Percentiles rank a stretch among this genome's conserved stretches.
Evolutionary conservation across 2,888 invertebrate species (phyloP).

Genomic region (Tillus elongatus): DNA sequence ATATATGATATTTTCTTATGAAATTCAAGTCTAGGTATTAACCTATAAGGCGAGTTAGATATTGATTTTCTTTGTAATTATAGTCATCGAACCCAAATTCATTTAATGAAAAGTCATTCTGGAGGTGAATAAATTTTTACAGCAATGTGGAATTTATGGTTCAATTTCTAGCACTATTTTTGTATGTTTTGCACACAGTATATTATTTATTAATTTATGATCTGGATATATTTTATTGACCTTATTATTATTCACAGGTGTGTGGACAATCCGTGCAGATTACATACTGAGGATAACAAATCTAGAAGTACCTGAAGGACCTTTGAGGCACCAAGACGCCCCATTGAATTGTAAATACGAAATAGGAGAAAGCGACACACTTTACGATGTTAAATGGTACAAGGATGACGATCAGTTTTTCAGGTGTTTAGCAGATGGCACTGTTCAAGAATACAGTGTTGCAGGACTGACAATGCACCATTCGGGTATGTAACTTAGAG

Average conservation of each 20-base stretch:
- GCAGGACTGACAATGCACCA: constrained; percentile 29
- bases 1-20: too few relatives aligned
- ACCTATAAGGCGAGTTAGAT: too few relatives aligned
- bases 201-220: too few relatives aligned
- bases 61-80: too few relatives aligned
- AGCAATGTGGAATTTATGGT: too few relatives aligned
- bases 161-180: too few relatives aligned
- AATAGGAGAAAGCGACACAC: constrained; percentile 23
- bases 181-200: too few relatives aligned
- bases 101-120: too few relatives aligned
- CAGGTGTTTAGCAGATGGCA: constrained; percentile 25
- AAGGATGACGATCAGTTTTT: constrained; percentile 35
- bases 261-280: neutral
- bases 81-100: too few relatives aligned
- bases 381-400: constrained; percentile 38
- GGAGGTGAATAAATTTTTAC: too few relatives aligned
- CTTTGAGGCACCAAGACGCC: constrained; percentile 27
- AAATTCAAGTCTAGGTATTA: too few relatives aligned
- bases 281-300: constrained; percentile 26
- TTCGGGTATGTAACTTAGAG: constrained; percentile 12
- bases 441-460: constrained; percentile 27
- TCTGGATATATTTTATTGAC: too few relatives aligned
- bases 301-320: constrained; percentile 29
- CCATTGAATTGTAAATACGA: constrained; percentile 33
- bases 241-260: neutral